These are phyloP conservation scores for Acanthococcus lagerstroemiae DNA, from an alignment of 2,888 invertebrate species.

Conservation along the genomic window DNA sequence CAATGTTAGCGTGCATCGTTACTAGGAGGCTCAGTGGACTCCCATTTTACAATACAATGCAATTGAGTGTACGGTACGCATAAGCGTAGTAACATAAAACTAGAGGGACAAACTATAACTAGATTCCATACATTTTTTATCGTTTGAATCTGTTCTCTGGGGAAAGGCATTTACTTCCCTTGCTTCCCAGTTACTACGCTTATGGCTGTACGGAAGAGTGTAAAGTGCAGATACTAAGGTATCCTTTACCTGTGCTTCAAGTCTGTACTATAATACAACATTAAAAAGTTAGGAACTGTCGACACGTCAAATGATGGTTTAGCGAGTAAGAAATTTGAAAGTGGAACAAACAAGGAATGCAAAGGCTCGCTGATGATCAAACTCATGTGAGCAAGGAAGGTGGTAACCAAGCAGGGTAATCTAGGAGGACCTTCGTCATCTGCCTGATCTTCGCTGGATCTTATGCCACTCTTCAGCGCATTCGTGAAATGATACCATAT, in stretches of 20 bases:
- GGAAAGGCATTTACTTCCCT: too few relatives aligned
- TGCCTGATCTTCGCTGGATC: constrained; percentile 29
- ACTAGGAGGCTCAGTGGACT: too few relatives aligned
- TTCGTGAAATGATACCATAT: constrained; percentile 59
- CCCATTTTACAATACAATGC: too few relatives aligned
- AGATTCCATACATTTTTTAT: too few relatives aligned
- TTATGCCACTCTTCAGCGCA: constrained; percentile 54
- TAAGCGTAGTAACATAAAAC: neutral
- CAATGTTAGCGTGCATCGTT: too few relatives aligned
- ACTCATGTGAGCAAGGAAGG: constrained; percentile 61
- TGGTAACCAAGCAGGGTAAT: constrained; percentile 52
- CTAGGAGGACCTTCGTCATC: constrained; percentile 43
- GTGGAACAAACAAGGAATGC: constrained; percentile 62
- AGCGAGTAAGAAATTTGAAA: constrained; percentile 67
- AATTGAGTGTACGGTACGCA: neutral
- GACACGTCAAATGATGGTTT: constrained; percentile 66
- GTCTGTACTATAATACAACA: constrained; percentile 49
- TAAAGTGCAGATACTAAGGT: too few relatives aligned
- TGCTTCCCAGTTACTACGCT: too few relatives aligned
- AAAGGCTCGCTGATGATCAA: constrained; percentile 63
- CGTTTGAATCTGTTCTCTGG: too few relatives aligned
- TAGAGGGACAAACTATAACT: too few relatives aligned
- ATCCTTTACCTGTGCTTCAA: constrained; percentile 3
- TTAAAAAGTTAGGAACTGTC: constrained; percentile 78
- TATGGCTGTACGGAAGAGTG: too few relatives aligned